Evolutionary conservation across 2,797 vertebrate genomes (phyloP).

Genomic region (Phyllotis vaccarum): DNA sequence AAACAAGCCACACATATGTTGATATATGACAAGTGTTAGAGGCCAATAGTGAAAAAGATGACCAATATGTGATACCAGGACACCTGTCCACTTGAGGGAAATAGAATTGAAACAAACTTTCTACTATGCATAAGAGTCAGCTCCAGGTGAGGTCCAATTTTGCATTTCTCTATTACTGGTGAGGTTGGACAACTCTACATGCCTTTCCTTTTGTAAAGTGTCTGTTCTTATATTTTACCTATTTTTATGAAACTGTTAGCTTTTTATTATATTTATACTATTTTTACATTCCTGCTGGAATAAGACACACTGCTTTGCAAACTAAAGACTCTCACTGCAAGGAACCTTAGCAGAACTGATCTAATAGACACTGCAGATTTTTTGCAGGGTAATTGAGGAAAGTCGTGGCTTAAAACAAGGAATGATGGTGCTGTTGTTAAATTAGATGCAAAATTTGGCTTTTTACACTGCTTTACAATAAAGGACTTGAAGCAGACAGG

Average conservation of each 20-base stretch:
- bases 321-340: not conserved
- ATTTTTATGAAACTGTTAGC: not conserved
- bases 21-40: fast-evolving
- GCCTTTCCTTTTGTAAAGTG: not conserved
- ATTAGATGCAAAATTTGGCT: not conserved
- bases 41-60: fast-evolving
- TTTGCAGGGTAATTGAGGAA: not conserved
- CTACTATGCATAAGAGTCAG: not conserved
- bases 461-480: not conserved
- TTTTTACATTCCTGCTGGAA: not conserved
- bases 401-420: not conserved
- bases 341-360: not conserved
- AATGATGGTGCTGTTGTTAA: not conserved
- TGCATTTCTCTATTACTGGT: not conserved
- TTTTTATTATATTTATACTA: not conserved
- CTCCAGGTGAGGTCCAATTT: not conserved
- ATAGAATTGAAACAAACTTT: not conserved
- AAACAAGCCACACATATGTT: fast-evolving
- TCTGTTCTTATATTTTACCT: not conserved
- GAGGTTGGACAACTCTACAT: no score
- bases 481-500: not conserved
- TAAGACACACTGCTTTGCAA: not conserved
- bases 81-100: not conserved
- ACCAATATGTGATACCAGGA: fast-evolving
- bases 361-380: not conserved